phyloP scores from a whole-genome alignment of 1,140 invertebrate genomes.

The Drosophila equinoxialis region DNA sequence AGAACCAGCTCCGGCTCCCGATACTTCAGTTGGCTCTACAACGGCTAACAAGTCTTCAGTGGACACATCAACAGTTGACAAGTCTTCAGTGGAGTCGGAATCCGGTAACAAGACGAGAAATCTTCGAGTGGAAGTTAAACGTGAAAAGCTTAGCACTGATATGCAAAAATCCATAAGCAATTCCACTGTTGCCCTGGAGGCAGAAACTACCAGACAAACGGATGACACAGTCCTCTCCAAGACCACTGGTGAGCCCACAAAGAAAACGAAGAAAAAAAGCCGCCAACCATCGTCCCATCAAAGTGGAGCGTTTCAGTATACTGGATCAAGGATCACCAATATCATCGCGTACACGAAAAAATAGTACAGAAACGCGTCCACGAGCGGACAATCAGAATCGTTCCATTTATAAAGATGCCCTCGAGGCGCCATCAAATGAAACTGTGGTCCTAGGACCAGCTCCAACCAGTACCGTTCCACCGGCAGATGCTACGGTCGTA shows the following conservation, averaged over 20 bases:
- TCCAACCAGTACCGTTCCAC: neutral
- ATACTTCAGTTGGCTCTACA: neutral
- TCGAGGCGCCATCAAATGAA: conserved; percentile 46
- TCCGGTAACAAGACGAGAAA: neutral
- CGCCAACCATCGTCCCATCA: conserved; percentile 61
- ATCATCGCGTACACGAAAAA: conserved; percentile 61
- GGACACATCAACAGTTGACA: neutral
- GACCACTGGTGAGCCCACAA: conserved; percentile 47
- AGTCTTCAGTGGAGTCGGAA: conserved; percentile 1
- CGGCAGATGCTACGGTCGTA: conserved; percentile 25
- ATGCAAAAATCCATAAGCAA: neutral
- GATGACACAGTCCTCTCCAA: conserved; percentile 48
- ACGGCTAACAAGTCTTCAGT: neutral
- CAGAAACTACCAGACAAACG: conserved; percentile 14
- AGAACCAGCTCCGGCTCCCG: neutral
- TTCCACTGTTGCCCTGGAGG: conserved; percentile 25
- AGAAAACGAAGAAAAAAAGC: conserved; percentile 65
- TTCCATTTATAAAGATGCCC: conserved; percentile 75
- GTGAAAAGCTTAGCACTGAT: conserved; percentile 65
- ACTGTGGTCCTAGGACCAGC: neutral
- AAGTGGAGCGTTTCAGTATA: conserved; percentile 75
- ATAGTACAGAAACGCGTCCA: conserved; percentile 40
- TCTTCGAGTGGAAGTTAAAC: conserved; percentile 62
- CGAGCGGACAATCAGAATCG: conserved; percentile 34
- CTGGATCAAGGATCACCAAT: conserved; percentile 56